Evolutionary conservation across 1,140 invertebrate genomes (phyloP), one percentile per base, ranked within the genome.

Genomic region (Frieseomelitta varia): DNA sequence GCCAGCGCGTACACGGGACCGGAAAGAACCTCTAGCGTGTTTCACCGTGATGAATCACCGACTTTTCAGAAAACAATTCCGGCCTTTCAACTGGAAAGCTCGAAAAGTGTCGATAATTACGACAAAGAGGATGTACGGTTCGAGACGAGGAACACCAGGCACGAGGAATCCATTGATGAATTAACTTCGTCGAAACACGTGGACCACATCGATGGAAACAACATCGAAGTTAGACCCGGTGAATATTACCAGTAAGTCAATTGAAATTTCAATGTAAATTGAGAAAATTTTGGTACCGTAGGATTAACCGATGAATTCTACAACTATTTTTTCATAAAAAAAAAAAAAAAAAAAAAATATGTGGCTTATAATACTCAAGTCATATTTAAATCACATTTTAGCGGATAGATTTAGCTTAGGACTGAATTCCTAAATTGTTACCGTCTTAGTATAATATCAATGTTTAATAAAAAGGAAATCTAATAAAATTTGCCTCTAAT

Each of bases 181-280:
- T 53, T 94, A 12, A 92, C 90, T 0, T 91, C 94, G 3, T 94
- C 93, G 14, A 94, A 94, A 78, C 91, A 93, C 74, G 74, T 94
- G 0, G 92, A 94, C 47, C 91, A 94, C 1, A 92, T 94, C 34
- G 91, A 94, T 58, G 94, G 91, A 17, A 95, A 95, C 63, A 94
- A 94, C 73, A 94, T 95, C 76, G 94, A 95, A 88, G 91, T 93
- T 1, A 94, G 92, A 74, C 86, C 93, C 0, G 93, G 91, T 10
- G 92, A 94, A 69, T 94, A 94, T 84, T 94, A 91, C 79, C 90
- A 90, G 94, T 95, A 87, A 88, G 88, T 51, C 39, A 55, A 65
- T 68, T 11, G 15, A 78, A 51, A 14, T 17, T 63, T 51, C 39
- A n/a, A 6, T 55, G 55, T 21, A 21, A 69, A 34, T 67, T 17